These are phyloP conservation scores for Agrochola lota DNA, from an alignment of 2,888 invertebrate genomes.

Conservation along the genomic window DNA sequence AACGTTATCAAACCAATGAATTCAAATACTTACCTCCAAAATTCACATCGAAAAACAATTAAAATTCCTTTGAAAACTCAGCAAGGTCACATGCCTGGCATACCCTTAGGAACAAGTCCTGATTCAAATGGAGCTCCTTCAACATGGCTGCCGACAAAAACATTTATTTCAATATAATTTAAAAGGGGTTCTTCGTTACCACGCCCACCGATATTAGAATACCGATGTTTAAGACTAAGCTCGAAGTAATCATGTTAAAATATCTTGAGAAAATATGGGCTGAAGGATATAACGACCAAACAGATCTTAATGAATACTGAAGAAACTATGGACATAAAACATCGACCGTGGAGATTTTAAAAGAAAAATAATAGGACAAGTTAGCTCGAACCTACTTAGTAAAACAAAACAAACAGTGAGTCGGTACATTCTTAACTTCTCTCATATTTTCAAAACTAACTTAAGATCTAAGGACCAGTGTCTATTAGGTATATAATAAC, in stretches of 20 bases:
- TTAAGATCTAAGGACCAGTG: background rate
- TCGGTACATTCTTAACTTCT: background rate
- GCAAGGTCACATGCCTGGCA: constrained; percentile 64
- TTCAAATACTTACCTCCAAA: constrained; percentile 39
- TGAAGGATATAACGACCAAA: background rate
- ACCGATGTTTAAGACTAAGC: constrained; percentile 50
- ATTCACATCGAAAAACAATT: constrained; percentile 64
- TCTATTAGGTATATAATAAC: background rate
- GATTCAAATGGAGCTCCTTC: constrained; percentile 45
- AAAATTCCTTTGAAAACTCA: constrained; percentile 60
- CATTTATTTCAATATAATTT: constrained; percentile 67
- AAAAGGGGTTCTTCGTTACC: constrained; percentile 64
- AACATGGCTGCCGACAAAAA: constrained; percentile 55
- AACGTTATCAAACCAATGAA: constrained; percentile 26
- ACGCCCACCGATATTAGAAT: constrained; percentile 66
- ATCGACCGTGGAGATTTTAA: background rate
- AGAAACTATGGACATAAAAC: background rate
- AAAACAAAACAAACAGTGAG: background rate
- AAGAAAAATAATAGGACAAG: background rate
- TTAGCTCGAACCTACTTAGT: background rate
- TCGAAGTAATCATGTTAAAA: constrained; percentile 5
- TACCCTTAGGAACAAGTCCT: constrained; percentile 60
- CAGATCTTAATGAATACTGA: background rate
- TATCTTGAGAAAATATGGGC: background rate
- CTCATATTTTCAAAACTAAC: background rate